A percentile compares a stretch with the other conserved stretches of the same genome.
Conservation (phyloP, 1,140 invertebrate genomes). For the Arion vulgaris region DNA sequence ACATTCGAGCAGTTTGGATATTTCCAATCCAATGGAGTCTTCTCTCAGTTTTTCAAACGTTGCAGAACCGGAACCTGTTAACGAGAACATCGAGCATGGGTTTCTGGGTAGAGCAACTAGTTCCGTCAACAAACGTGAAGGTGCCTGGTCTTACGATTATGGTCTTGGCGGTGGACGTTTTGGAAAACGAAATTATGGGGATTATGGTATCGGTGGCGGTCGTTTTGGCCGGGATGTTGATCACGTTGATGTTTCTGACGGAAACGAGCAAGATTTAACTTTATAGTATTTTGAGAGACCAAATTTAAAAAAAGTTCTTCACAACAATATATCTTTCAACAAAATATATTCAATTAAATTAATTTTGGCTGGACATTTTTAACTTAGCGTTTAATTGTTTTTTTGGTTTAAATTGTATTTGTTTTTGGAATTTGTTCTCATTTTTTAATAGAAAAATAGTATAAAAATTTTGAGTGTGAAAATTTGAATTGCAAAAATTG, state of each 20-base stretch:
- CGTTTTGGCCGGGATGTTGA: constrained; percentile 62
- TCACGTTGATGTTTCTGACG: constrained; percentile 55
- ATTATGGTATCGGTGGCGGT: constrained; percentile 62
- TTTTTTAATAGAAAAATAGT: too few species aligned
- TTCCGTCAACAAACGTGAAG: constrained; percentile 57
- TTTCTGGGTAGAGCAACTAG: constrained; percentile 3
- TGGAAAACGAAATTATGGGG: constrained; percentile 60
- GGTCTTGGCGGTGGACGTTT: constrained; percentile 66
- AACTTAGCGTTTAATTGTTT: too few species aligned
- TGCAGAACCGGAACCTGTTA: neutral
- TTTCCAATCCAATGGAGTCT: neutral
- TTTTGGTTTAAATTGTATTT: too few species aligned
- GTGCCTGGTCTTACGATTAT: constrained; percentile 66
- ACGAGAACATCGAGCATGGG: neutral
- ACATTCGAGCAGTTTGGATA: neutral
- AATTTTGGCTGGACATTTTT: too few species aligned
- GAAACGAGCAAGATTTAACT: constrained; percentile 30
- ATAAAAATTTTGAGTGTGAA: too few species aligned
- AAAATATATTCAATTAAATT: too few species aligned
- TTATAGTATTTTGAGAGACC: neutral
- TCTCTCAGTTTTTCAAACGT: neutral
- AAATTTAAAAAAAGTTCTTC: too few species aligned
- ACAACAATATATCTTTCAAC: too few species aligned
- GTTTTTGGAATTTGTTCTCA: too few species aligned
- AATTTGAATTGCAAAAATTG: too few species aligned